Base-by-base conservation (phyloP, 1,140 invertebrate species). In the Kradibia gibbosae region DNA sequence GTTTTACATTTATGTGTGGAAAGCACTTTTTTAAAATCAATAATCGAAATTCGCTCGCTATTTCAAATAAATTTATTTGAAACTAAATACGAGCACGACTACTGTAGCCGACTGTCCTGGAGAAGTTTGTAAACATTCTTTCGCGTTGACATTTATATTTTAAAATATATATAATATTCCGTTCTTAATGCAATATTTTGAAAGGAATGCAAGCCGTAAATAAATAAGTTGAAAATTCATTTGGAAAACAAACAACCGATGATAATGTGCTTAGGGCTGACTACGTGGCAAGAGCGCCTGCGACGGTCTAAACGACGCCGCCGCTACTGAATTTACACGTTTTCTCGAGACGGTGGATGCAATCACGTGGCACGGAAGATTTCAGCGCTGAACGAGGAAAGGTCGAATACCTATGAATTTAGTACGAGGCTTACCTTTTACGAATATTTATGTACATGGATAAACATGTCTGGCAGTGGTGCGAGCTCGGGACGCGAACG, bases 361-460 rank as follows among this genome's bases (percentile, higher is more conserved):
- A 48, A 39, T 28, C 45, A 31, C 76, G 76, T 7, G 50, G 1
- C 45, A 67, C 42, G 67, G 79, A 81, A 72, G 28, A 71, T 74
- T 75, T 80, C 74, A 80, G 79, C 50, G 50, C 53, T 57, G 20
- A 34, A 48, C 70, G 70, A 74, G 48, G 62, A 62, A n/a, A 75
- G 31, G 1, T 45, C 4, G 79, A 57, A 50, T 39, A 72, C 75
- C 79, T 75, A 71, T 31, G 25, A 80, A 62, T 65, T 34, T 39
- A 50, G 45, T 31, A 72, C 36, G 22, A 31, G 39, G 36, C 39
- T 50, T 36, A 55, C 39, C 55, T 80, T 34, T 67, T 50, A 67
- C 75, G 60, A 20, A 48, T 25, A 20, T 42, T 10, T 50, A 36
- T 25, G 71, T 8, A n/a, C 48, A 65, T 45, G 22, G 34, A 39